Evolutionary conservation across 2,113 vertebrate species (phyloP), one percentile per base, ranked within the genome.

Genomic region (Prionailurus viverrinus): DNA sequence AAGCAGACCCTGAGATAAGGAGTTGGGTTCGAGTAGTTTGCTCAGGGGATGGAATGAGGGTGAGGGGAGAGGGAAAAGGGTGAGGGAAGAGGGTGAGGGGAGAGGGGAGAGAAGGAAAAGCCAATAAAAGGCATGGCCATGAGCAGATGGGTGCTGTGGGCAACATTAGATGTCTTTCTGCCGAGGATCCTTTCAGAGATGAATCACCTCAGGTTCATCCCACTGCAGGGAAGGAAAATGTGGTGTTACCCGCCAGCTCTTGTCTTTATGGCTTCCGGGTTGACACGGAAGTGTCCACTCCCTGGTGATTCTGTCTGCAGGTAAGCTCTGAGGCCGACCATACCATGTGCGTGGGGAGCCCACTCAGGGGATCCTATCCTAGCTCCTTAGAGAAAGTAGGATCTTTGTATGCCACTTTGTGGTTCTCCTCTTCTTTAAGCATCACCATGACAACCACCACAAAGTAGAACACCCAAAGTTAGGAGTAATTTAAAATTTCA

Each of bases 371-470:
- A 91, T 61, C 51, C 55, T 45, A 53, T 41, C 87, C 84, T 48
- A 82, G 82, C 55, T 80, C 63, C 39, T 63, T 68, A 53, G 83
- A 95, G 73, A 89, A 91, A 89, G 93, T 51, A 91, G 79, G 63
- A 96, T 92, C 92, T 95, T 93, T 78, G 25, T 58, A 91, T 39
- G 86, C 91, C 41, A 63, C 71, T 66, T 87, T 61, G 86, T n/a
- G 89, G 48, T 83, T 95, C 89, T 91, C 45, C 29, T 55, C 61
- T 85, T 96, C 86, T 97, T 97, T 95, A 97, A 97, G 83, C 68
- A 92, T 98, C 86, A 79, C 98, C 97, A 98, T 98, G 97, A 94
- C 95, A 98, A 98, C 98, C 76, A 96, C 27, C 79, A 76, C 66
- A 93, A 93, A 95, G 93, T 91, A 97, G 96, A 97, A 83, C 61